Evolutionary conservation across 30 jellyfish, hydroid and myxozoan species (phyloP), one percentile per base, ranked within the genome.

Genomic region (Aurelia aurita): DNA sequence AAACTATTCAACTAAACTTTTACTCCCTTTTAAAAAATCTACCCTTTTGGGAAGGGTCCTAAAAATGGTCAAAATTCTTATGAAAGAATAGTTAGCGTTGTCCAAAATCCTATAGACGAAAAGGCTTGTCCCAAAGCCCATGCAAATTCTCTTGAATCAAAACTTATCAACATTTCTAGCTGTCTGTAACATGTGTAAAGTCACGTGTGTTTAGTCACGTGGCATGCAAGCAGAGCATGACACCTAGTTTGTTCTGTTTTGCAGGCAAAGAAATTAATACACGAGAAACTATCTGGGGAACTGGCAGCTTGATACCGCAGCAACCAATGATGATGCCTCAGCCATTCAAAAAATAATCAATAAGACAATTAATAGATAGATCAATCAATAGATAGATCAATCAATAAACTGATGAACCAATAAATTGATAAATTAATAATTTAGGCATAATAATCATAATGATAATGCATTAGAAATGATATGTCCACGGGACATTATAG

Each of bases 301-400:
- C 91, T 26, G 82, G 91, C 60, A 70, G 85, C 60, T 53, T 66
- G 82, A 82, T 67, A 67, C 82, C 85, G 76, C 85, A 82, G 85
- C 91, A 82, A 82, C 91, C 91, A 32, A n/a, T 82, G 85, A 68
- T 82, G 91, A 58, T 25, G 72, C 91, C 47, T 68, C 73, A 12
- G 23, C 87, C 58, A 16, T 34, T n/a, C 26, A 43, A 55, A 55
- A 54, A 12, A 23, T 67, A 35, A 51, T 22, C 73, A 22, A 61
- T 16, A 61, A 61, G 32, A 31, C 32, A 22, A 14, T 19, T 22
- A 16, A 22, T 39, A 22, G 45, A 22, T 39, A 61, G 32, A 19
- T 22, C 28, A 31, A 16, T 44, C 45, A 13, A 23, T 22, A 66
- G 22, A 62, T 25, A 9, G 44, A 28, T 23, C 57, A 66, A 34